Conservation (phyloP, 2,888 invertebrate species). For the Dysmachus trigonus region DNA sequence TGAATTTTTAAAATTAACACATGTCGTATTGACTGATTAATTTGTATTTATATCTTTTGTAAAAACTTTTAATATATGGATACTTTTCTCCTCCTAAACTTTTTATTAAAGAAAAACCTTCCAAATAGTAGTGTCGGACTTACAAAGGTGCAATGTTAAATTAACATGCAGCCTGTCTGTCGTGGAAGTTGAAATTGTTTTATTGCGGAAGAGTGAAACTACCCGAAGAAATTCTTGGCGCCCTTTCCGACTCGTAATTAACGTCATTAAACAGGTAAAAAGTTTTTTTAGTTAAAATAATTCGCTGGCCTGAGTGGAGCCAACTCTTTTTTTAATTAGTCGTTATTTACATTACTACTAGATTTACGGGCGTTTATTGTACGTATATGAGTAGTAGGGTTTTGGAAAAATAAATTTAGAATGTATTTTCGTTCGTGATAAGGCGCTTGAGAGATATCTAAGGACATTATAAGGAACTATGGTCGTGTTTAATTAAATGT, state of each 20-base stretch:
- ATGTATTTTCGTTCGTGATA: no score
- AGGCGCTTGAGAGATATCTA: no score
- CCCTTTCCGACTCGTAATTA: neutral
- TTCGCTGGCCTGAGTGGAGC: neutral
- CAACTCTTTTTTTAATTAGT: neutral
- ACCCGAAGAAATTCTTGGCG: neutral
- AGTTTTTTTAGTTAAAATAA: neutral
- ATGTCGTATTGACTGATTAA: no score
- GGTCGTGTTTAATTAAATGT: no score
- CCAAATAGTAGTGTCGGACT: neutral
- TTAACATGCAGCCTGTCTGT: neutral
- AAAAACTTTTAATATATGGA: neutral
- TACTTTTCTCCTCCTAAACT: neutral
- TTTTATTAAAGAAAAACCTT: neutral
- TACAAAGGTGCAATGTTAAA: neutral
- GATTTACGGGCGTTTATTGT: no score
- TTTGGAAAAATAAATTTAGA: no score
- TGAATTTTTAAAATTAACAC: neutral
- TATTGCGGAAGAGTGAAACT: neutral
- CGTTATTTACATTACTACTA: no score
- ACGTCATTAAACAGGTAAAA: neutral
- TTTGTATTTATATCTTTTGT: no score
- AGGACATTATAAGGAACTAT: no score
- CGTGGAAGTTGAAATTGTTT: neutral
- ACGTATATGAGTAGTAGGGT: no score